Evolutionary conservation across 2,888 invertebrate species (phyloP), one percentile per base, ranked within the genome.

Genomic region (Thecocarcelia acutangulata): DNA sequence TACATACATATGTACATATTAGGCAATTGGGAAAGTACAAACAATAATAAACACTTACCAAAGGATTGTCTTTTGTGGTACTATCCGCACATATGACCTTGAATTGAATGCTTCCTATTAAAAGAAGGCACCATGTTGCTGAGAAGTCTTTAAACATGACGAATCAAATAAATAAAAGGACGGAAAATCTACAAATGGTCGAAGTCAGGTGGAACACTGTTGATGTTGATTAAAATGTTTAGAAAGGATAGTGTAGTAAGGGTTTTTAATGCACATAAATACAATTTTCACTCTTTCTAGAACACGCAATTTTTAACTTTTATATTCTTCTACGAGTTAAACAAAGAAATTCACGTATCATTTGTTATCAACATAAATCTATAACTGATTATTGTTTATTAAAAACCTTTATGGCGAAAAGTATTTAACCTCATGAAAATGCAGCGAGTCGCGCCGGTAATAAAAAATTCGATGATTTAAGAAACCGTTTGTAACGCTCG

Each of bases 91-190:
- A 9, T 40, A 70, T 75, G 74, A 75, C 78, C 74, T 82, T 82
- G 74, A 78, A 70, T 54, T 46, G 52, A 50, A 64, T 69, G 82
- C 82, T 77, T 70, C 70, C 78, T 42, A 72, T 66, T 48, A 82
- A 21, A 52, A 75, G 33, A 75, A 82, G 61, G 74, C 69, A 56
- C 78, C 78, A 78, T 61, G 75, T 70, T 66, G 82, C 78, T 75
- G 74, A 59, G 64, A 82, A 21, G 33, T 19, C 37, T n/a, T 40
- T 63, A 52, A 19, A 15, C 15, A 64, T 76, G 59, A 52, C 54
- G 58, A 59, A 19, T 77, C 48, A 63, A 68, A 46, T 42, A 37
- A 70, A 72, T 19, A 64, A 61, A 21, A 28, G 40, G 40, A 3
- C n/a, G 8, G 40, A 42, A 21, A 59, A 24, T 13, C n/a, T 21